Conservation (phyloP, 2,113 vertebrate genomes). For the Ictalurus punctatus region DNA sequence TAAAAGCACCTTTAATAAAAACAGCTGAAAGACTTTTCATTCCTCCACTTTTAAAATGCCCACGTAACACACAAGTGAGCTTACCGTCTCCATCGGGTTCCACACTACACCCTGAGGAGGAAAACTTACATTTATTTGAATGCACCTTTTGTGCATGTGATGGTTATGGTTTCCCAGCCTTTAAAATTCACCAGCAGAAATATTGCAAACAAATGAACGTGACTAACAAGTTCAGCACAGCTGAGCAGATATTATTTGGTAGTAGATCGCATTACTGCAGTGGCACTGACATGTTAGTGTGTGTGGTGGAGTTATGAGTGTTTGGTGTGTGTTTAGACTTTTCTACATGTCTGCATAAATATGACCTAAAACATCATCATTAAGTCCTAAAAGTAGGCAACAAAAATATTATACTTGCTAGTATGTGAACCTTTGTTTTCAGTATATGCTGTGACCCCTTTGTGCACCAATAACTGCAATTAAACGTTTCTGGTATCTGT, state of each 20-base stretch:
- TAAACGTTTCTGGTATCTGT: too few relatives aligned
- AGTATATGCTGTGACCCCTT: too few relatives aligned
- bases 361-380: too few relatives aligned
- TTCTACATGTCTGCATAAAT: too few relatives aligned
- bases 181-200: background rate
- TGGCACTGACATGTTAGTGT: background rate
- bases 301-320: background rate
- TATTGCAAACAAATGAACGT: background rate
- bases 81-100: slow-evolving; percentile 43
- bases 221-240: background rate
- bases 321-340: too few relatives aligned
- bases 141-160: background rate
- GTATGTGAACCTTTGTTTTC: too few relatives aligned
- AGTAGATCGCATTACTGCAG: background rate
- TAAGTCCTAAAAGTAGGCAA: too few relatives aligned
- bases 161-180: background rate
- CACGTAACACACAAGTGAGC: background rate
- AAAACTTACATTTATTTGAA: slow-evolving; percentile 29
- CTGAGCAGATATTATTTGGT: background rate
- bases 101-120: slow-evolving; percentile 42
- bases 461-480: too few relatives aligned
- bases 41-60: background rate
- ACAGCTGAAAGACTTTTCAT: background rate
- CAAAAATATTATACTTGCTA: too few relatives aligned
- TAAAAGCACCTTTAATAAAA: background rate